These are phyloP conservation scores for Brienomyrus brachyistius DNA, from an alignment of 2,113 vertebrate genomes.

Conservation along the genomic window DNA sequence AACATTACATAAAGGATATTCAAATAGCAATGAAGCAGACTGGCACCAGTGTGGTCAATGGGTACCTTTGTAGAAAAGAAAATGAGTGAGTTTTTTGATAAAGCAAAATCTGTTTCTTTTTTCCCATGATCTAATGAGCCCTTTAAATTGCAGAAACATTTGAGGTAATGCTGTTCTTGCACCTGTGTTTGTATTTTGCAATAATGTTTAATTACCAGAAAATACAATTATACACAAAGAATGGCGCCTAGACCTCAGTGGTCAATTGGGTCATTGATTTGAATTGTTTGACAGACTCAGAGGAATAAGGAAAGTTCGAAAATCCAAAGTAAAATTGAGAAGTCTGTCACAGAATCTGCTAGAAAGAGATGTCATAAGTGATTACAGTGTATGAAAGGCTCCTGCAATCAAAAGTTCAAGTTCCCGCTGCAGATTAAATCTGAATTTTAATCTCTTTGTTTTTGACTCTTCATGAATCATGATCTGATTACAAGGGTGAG, in stretches of 20 bases:
- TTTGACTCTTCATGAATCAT: slow-evolving; percentile 85
- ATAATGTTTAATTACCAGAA: slow-evolving; percentile 80
- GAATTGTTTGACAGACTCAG: slow-evolving; percentile 90
- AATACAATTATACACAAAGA: slow-evolving; percentile 74
- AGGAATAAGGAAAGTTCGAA: slow-evolving; percentile 91
- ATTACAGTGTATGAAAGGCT: slow-evolving; percentile 83
- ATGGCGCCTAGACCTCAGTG: slow-evolving; percentile 87
- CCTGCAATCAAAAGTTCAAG: slow-evolving; percentile 80
- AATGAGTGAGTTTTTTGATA: slow-evolving; percentile 77
- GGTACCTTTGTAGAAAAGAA: slow-evolving; percentile 71
- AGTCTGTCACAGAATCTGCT: slow-evolving; percentile 99
- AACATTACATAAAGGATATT: slow-evolving; percentile 76
- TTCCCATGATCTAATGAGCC: slow-evolving; percentile 85
- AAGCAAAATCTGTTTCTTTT: slow-evolving; percentile 44
- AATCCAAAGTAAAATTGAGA: slow-evolving; percentile 90
- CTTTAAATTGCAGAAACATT: slow-evolving; percentile 84
- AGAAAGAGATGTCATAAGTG: slow-evolving; percentile 92
- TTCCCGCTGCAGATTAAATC: slow-evolving; percentile 92
- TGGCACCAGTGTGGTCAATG: slow-evolving; percentile 73
- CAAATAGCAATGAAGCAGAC: slow-evolving; percentile 76
- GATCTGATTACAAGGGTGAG: slow-evolving; percentile 97
- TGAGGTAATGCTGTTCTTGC: slow-evolving; percentile 64
- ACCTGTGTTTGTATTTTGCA: slow-evolving; percentile 80
- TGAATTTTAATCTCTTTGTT: slow-evolving; percentile 88
- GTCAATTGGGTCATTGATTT: slow-evolving; percentile 96